These are phyloP conservation scores for Crioceris asparagi DNA, from an alignment of 2,888 invertebrate species.

Conservation along the genomic window DNA sequence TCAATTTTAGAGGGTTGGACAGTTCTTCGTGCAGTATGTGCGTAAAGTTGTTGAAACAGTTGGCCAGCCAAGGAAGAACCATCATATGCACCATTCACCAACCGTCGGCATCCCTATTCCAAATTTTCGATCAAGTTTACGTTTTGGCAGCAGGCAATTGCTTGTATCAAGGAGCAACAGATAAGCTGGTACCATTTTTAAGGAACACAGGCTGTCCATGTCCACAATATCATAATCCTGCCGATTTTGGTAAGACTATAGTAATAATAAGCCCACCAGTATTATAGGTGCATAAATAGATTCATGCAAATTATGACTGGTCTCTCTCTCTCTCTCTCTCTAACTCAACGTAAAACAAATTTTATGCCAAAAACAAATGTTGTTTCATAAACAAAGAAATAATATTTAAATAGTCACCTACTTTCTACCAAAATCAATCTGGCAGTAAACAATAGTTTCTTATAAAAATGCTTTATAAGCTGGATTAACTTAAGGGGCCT, in stretches of 20 bases:
- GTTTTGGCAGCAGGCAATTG: constrained; percentile 78
- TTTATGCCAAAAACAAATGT: too few relatives aligned
- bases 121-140: constrained; percentile 85
- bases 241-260: constrained; percentile 71
- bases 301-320: too few relatives aligned
- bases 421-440: too few relatives aligned
- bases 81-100: constrained; percentile 95
- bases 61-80: constrained; percentile 76
- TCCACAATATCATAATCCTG: constrained; percentile 91
- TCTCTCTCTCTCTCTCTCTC: too few relatives aligned
- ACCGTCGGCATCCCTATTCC: constrained; percentile 81
- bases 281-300: too few relatives aligned
- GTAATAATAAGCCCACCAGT: not conserved
- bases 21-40: constrained; percentile 79
- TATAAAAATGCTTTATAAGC: too few relatives aligned
- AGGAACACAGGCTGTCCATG: constrained; percentile 65
- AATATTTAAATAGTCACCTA: too few relatives aligned
- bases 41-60: constrained; percentile 62
- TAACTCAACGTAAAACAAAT: too few relatives aligned
- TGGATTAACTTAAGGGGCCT: too few relatives aligned
- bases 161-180: constrained; percentile 72
- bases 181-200: constrained; percentile 67
- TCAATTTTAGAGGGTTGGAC: constrained; percentile 63
- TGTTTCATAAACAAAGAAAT: too few relatives aligned
- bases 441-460: too few relatives aligned